These are phyloP conservation scores for Ophion ventricosus DNA, from an alignment of 2,888 invertebrate species.

Conservation along the genomic window DNA sequence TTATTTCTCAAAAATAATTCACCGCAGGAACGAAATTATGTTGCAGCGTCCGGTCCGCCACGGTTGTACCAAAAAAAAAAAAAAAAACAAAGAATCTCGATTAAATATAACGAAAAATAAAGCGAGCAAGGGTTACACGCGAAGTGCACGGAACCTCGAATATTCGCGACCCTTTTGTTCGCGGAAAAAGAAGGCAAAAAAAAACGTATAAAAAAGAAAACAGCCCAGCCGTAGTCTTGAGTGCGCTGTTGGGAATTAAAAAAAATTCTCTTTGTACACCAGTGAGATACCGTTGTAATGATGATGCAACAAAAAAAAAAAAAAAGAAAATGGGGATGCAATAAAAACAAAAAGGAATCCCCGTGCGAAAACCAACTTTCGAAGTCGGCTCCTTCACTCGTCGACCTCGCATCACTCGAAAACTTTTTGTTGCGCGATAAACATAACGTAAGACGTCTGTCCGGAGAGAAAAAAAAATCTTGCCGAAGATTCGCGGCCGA, in stretches of 20 bases:
- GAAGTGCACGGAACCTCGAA: slow-evolving; percentile 39
- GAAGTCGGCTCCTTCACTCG: background rate
- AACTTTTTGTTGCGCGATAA: slow-evolving; percentile 27
- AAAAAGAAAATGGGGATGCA: slow-evolving; percentile 8
- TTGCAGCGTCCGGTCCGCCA: too few species aligned
- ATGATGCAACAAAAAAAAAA: slow-evolving; percentile 23
- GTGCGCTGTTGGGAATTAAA: slow-evolving; percentile 41
- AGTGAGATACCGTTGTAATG: slow-evolving; percentile 22
- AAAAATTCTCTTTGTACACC: slow-evolving; percentile 44
- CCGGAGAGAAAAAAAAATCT: background rate
- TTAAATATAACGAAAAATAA: slow-evolving; percentile 17
- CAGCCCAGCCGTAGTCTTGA: slow-evolving; percentile 10
- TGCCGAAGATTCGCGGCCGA: background rate
- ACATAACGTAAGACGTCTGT: background rate
- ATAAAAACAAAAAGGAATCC: slow-evolving; percentile 19
- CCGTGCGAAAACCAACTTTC: slow-evolving; percentile 8
- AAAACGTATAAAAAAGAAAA: slow-evolving; percentile 16
- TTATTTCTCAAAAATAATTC: too few species aligned
- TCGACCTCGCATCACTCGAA: slow-evolving; percentile 23
- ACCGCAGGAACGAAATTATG: too few species aligned
- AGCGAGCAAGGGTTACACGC: background rate
- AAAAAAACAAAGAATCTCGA: background rate
- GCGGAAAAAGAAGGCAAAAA: slow-evolving; percentile 18
- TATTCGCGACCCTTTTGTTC: slow-evolving; percentile 27
- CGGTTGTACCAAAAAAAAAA: background rate